These are phyloP conservation scores for Harpagoxenus sublaevis DNA, from an alignment of 2,888 invertebrate genomes.

Conservation along the genomic window DNA sequence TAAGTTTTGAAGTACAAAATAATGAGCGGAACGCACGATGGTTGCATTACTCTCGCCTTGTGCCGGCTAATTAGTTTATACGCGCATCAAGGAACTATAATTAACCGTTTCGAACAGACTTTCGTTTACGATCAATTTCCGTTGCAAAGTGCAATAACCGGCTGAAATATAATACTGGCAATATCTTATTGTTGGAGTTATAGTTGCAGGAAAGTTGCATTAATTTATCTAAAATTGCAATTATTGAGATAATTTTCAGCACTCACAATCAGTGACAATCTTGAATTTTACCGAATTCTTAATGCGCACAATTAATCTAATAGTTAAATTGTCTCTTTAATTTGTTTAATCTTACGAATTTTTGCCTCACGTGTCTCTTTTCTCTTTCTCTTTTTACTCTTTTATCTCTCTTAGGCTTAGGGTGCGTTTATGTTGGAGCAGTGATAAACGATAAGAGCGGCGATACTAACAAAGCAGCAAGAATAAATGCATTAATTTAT, in stretches of 20 bases:
- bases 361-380: background rate
- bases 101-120: slow-evolving; percentile 60
- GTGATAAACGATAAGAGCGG: too few species aligned
- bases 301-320: background rate
- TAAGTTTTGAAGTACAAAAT: slow-evolving; percentile 39
- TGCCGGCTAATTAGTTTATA: slow-evolving; percentile 44
- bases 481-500: too few species aligned
- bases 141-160: slow-evolving; percentile 32
- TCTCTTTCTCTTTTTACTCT: background rate
- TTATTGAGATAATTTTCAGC: background rate
- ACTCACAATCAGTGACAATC: background rate
- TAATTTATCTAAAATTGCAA: background rate
- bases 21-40: slow-evolving; percentile 55
- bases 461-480: too few species aligned
- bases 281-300: background rate
- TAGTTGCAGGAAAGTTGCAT: background rate
- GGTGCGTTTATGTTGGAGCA: too few species aligned
- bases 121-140: slow-evolving; percentile 61
- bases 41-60: slow-evolving; percentile 58
- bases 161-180: background rate
- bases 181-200: background rate
- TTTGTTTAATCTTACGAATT: background rate
- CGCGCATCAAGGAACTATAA: slow-evolving; percentile 61
- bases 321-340: background rate
- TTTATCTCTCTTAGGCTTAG: background rate